Evolutionary conservation across 1,140 invertebrate genomes (phyloP).

Genomic region (Chironomus striatipennis): DNA sequence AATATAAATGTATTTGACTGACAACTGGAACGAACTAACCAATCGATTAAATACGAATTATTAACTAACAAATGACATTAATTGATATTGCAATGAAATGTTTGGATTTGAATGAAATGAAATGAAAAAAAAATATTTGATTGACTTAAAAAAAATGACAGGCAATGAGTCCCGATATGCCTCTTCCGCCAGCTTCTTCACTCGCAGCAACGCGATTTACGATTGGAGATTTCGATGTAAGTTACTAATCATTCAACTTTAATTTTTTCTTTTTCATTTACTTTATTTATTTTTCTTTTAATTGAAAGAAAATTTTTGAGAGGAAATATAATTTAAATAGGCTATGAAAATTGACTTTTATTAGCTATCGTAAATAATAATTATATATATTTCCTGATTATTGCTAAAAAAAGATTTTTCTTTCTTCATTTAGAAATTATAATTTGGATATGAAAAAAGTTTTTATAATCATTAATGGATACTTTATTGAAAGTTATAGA

Average conservation of each 20-base stretch:
- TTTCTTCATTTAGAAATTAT: background rate
- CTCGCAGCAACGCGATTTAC: conserved; percentile 49
- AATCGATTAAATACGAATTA: too few relatives aligned
- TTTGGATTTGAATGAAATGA: too few relatives aligned
- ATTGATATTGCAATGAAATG: too few relatives aligned
- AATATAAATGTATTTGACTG: too few relatives aligned
- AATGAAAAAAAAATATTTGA: background rate
- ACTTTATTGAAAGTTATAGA: conserved; percentile 21
- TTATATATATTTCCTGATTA: background rate
- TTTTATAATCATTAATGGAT: background rate
- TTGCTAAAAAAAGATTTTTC: background rate
- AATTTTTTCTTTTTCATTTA: background rate
- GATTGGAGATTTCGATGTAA: conserved; percentile 54
- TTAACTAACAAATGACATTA: too few relatives aligned
- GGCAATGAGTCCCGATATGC: conserved; percentile 49
- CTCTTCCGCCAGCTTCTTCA: conserved; percentile 47
- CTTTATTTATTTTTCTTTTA: background rate
- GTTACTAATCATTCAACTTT: conserved; percentile 30
- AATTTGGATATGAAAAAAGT: background rate
- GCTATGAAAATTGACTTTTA: too few relatives aligned
- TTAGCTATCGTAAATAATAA: background rate
- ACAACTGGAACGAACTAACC: too few relatives aligned
- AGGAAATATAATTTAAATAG: too few relatives aligned
- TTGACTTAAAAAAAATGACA: conserved; percentile 30
- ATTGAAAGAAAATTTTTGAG: too few relatives aligned